Evolutionary conservation across 1,140 invertebrate species (phyloP).

Genomic region (Trichonephila clavipes): DNA sequence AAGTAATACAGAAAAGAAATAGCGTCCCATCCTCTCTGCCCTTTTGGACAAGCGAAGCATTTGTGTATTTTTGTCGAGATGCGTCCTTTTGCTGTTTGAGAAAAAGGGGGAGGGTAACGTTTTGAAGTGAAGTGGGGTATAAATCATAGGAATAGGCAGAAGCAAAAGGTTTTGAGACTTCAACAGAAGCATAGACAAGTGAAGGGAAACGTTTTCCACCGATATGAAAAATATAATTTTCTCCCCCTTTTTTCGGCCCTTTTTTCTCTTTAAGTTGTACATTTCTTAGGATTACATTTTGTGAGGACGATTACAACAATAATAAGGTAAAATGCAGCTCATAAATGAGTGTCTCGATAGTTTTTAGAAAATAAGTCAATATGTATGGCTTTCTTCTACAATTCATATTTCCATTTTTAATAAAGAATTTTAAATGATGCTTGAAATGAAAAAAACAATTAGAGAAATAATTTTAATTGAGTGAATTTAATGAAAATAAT

Average conservation of each 20-base stretch:
- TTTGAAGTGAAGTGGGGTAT: constrained; percentile 26
- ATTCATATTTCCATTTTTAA: no score
- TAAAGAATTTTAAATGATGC: no score
- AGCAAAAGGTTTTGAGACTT: constrained; percentile 25
- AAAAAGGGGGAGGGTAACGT: not conserved
- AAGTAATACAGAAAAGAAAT: not conserved
- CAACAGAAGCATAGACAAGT: not conserved
- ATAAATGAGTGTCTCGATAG: no score
- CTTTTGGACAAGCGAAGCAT: constrained; percentile 2
- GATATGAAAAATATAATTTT: constrained; percentile 7
- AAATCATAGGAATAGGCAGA: constrained; percentile 1
- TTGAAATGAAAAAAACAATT: no score
- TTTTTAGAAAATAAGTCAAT: no score
- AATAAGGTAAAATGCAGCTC: no score
- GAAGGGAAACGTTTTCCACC: not conserved
- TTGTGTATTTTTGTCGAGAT: constrained; percentile 44
- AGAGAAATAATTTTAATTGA: no score
- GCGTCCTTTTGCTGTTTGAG: not conserved
- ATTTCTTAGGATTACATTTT: no score
- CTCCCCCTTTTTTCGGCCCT: not conserved
- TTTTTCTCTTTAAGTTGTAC: no score
- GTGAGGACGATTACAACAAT: no score
- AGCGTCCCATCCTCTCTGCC: not conserved
- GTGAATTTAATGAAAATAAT: no score
- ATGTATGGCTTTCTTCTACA: no score